phyloP scores from a whole-genome alignment of 1,140 invertebrate species.

The Maconellicoccus hirsutus region DNA sequence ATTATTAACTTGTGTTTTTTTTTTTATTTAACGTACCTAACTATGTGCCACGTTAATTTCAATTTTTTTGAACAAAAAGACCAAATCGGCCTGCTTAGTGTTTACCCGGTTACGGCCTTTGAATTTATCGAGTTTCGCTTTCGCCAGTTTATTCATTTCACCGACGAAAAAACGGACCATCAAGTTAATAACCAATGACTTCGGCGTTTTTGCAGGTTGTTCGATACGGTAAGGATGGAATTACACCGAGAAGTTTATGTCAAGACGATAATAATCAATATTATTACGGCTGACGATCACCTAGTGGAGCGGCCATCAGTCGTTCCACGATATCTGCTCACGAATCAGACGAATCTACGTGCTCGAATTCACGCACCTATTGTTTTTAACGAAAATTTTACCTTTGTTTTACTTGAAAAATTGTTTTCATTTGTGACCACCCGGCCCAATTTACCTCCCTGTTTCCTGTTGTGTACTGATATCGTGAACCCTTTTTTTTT shows the following conservation, averaged over 20 bases:
- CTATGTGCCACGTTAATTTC: too few relatives aligned
- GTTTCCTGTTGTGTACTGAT: background rate
- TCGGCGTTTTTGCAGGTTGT: slow-evolving; percentile 30
- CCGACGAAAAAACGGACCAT: too few relatives aligned
- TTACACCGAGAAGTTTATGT: slow-evolving; percentile 40
- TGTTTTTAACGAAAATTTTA: slow-evolving; percentile 18
- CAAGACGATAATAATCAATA: slow-evolving; percentile 41
- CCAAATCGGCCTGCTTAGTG: too few relatives aligned
- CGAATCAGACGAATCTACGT: slow-evolving; percentile 10
- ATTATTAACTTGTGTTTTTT: too few relatives aligned
- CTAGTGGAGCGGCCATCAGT: slow-evolving; percentile 36
- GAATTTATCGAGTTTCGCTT: too few relatives aligned
- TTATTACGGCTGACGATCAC: slow-evolving; percentile 47
- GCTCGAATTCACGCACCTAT: slow-evolving; percentile 13
- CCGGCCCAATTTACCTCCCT: background rate
- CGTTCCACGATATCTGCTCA: slow-evolving; percentile 15
- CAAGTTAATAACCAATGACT: too few relatives aligned
- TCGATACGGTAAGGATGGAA: slow-evolving; percentile 35
- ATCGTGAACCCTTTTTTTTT: background rate
- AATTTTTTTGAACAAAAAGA: too few relatives aligned
- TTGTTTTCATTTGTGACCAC: background rate
- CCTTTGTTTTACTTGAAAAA: background rate
- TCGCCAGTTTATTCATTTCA: too few relatives aligned
- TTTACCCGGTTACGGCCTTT: background rate
- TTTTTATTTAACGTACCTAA: too few relatives aligned